These are phyloP conservation scores for Pteronura brasiliensis DNA, from an alignment of 2,113 vertebrate species.

Conservation along the genomic window DNA sequence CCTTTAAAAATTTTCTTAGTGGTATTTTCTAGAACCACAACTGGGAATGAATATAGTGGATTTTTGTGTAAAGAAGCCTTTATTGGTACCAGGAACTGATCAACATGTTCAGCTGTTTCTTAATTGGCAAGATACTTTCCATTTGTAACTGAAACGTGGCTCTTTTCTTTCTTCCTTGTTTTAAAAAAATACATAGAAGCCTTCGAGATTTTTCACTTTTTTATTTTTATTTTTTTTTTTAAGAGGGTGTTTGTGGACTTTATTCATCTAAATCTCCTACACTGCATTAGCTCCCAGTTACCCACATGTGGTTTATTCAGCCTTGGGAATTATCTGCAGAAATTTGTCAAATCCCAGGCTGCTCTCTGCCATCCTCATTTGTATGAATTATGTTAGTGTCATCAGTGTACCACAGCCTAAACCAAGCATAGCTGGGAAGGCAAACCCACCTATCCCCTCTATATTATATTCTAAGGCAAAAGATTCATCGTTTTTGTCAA, in stretches of 20 bases:
- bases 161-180: background rate
- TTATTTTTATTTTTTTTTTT: slow-evolving; percentile 2
- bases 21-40: background rate
- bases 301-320: slow-evolving; percentile 46
- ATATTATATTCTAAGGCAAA: background rate
- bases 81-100: background rate
- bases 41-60: background rate
- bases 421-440: slow-evolving; percentile 1
- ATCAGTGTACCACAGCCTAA: background rate
- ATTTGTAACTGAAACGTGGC: background rate
- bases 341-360: slow-evolving; percentile 47
- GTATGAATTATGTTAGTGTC: slow-evolving; percentile 61
- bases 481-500: background rate
- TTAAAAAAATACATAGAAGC: background rate
- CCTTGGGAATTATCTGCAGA: slow-evolving; percentile 65
- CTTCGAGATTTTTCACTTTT: background rate
- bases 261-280: background rate
- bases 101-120: background rate
- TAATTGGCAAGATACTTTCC: background rate
- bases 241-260: background rate
- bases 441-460: background rate
- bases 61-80: background rate
- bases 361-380: slow-evolving; percentile 43
- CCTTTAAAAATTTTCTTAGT: slow-evolving; percentile 3
- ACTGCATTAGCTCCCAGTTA: slow-evolving; percentile 31